Evolutionary conservation across 2,113 vertebrate genomes (phyloP).

Genomic region (Cyprinus carpio): DNA sequence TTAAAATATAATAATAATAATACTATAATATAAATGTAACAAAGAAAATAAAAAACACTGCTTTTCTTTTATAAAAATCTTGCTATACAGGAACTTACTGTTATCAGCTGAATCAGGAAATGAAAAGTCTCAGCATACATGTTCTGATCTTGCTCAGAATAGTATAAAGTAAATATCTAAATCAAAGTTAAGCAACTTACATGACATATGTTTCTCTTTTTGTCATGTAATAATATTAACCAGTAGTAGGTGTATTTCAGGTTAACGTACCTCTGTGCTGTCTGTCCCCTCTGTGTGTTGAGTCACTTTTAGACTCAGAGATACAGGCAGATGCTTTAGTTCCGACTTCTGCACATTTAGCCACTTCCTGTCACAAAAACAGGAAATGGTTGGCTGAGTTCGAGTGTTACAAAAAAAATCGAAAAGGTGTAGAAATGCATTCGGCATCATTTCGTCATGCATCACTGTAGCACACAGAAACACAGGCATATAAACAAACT

Average conservation of each 20-base stretch:
- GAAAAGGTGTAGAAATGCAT: constrained; percentile 65
- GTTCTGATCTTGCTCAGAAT: neutral
- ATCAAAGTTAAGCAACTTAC: neutral
- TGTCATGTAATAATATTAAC: neutral
- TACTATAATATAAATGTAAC: neutral
- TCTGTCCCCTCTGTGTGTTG: constrained; percentile 58
- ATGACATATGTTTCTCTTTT: neutral
- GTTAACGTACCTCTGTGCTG: constrained; percentile 72
- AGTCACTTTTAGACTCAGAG: constrained; percentile 43
- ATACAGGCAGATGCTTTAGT: constrained; percentile 64
- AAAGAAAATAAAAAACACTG: neutral
- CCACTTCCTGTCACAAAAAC: constrained; percentile 91
- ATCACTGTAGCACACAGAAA: constrained; percentile 38
- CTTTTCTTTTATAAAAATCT: neutral
- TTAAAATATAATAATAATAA: no score
- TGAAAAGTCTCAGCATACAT: neutral
- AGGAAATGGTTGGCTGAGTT: constrained; percentile 80
- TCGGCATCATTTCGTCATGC: constrained; percentile 56
- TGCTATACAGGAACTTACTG: neutral
- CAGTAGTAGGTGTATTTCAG: neutral
- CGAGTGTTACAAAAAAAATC: constrained; percentile 64
- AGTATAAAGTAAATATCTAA: neutral
- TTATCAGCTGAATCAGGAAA: constrained; percentile 11
- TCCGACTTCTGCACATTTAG: constrained; percentile 68
- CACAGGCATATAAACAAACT: constrained; percentile 20